A percentile compares a stretch with the other conserved stretches of the same genome.
Evolutionary conservation across 1,140 invertebrate species (phyloP).

Genomic region (Bombus sibiricus): DNA sequence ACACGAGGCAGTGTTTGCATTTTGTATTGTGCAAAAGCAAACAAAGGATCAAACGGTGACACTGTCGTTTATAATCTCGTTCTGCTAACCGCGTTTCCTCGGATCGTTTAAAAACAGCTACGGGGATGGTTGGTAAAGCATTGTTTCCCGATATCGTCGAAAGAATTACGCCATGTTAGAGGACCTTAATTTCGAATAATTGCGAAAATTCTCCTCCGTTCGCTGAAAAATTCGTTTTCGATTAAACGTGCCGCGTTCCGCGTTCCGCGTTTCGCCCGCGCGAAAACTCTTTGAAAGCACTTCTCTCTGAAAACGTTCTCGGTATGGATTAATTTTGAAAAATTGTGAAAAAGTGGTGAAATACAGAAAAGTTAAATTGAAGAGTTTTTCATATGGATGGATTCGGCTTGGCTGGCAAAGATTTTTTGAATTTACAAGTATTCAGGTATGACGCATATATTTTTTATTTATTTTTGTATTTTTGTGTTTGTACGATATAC

Average conservation of each 20-base stretch:
- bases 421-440: neutral
- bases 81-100: constrained; percentile 28
- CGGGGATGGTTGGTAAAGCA: neutral
- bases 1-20: neutral
- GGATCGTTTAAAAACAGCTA: constrained; percentile 26
- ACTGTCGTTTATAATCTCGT: constrained; percentile 28
- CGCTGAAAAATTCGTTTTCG: neutral
- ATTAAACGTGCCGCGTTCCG: neutral
- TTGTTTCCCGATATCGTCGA: neutral
- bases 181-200: neutral
- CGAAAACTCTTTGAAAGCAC: neutral
- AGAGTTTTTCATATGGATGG: too few species aligned
- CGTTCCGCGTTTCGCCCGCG: neutral
- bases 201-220: neutral
- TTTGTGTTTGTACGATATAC: neutral
- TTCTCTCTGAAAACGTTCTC: neutral
- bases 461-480: neutral
- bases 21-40: constrained; percentile 20
- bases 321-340: neutral
- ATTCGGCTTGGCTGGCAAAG: neutral
- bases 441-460: neutral
- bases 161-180: neutral
- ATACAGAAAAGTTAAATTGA: neutral
- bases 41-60: constrained; percentile 1
- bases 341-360: neutral